These are phyloP conservation scores for Copidosoma floridanum DNA, from an alignment of 1,140 invertebrate genomes.

Conservation along the genomic window DNA sequence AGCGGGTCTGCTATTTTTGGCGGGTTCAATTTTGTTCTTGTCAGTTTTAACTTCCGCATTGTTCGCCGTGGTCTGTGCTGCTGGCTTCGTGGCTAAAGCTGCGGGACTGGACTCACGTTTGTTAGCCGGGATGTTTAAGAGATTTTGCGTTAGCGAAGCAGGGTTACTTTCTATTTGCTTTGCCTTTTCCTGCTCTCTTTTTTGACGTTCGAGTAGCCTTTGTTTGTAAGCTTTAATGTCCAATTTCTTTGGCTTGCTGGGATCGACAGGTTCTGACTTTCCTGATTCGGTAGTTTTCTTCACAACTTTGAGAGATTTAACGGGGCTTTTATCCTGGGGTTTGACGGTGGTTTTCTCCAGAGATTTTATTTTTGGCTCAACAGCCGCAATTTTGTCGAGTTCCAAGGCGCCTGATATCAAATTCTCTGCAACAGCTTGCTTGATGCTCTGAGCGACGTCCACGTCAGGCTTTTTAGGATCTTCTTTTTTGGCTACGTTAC, in stretches of 20 bases:
- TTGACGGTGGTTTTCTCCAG: background rate
- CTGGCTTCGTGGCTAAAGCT: background rate
- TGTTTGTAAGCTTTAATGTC: slow-evolving; percentile 50
- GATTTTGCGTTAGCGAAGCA: slow-evolving; percentile 35
- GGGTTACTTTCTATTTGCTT: slow-evolving; percentile 35
- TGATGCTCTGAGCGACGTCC: too few species aligned
- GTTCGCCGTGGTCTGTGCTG: background rate
- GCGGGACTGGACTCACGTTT: slow-evolving; percentile 13
- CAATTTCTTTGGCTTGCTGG: slow-evolving; percentile 42
- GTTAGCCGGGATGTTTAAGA: slow-evolving; percentile 34
- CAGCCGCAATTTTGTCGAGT: too few species aligned
- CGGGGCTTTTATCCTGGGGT: too few species aligned
- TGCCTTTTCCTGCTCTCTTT: slow-evolving; percentile 33
- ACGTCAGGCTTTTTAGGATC: too few species aligned
- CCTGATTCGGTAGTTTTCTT: background rate
- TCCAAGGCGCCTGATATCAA: too few species aligned
- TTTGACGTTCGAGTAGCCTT: slow-evolving; percentile 38
- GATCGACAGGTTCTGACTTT: slow-evolving; percentile 21
- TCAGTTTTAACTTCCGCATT: background rate
- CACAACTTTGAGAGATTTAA: background rate
- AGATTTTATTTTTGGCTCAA: background rate
- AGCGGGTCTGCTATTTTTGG: slow-evolving; percentile 19
- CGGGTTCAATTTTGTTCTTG: slow-evolving; percentile 2
- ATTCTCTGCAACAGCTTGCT: too few species aligned
- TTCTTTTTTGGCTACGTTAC: too few species aligned